phyloP scores from a whole-genome alignment of 2,113 vertebrate genomes.

The Todiramphus saurophagus region DNA sequence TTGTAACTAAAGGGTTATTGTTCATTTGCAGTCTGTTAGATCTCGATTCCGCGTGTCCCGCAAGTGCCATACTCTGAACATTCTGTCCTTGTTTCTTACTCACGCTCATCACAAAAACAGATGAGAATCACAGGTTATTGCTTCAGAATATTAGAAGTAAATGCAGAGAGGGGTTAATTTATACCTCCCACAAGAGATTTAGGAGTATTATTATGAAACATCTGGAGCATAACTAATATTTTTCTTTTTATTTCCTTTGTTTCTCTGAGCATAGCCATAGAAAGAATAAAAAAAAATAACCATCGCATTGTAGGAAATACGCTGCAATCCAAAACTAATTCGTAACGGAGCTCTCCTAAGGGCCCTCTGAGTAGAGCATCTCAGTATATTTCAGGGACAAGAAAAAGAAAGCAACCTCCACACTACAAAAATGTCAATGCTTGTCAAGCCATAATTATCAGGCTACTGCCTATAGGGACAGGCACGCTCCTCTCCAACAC shows the following conservation, averaged over 20 bases:
- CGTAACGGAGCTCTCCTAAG: not conserved
- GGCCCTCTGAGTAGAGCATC: not conserved
- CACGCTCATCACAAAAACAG: not conserved
- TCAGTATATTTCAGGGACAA: not conserved
- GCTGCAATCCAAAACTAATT: constrained; percentile 32
- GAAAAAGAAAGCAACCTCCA: not conserved
- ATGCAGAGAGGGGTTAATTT: constrained; percentile 41
- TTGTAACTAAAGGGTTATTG: not conserved
- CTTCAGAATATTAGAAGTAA: constrained; percentile 40
- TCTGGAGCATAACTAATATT: constrained; percentile 14
- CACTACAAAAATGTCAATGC: not conserved
- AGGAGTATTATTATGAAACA: not conserved
- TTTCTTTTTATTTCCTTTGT: constrained; percentile 61
- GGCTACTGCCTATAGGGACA: not conserved
- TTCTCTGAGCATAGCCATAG: constrained; percentile 30
- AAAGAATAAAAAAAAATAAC: constrained; percentile 48
- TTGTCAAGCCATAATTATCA: not conserved
- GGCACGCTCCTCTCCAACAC: fast-evolving
- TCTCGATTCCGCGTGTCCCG: not conserved
- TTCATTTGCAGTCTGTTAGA: not conserved
- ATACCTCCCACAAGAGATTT: constrained; percentile 3
- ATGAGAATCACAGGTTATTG: not conserved
- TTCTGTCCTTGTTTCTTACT: not conserved
- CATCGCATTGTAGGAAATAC: constrained; percentile 11
- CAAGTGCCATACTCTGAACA: not conserved